A percentile compares a stretch with the other conserved stretches of the same genome.
Evolutionary conservation across 2,113 vertebrate genomes (phyloP).

Genomic region (Pteruthius melanotis): DNA sequence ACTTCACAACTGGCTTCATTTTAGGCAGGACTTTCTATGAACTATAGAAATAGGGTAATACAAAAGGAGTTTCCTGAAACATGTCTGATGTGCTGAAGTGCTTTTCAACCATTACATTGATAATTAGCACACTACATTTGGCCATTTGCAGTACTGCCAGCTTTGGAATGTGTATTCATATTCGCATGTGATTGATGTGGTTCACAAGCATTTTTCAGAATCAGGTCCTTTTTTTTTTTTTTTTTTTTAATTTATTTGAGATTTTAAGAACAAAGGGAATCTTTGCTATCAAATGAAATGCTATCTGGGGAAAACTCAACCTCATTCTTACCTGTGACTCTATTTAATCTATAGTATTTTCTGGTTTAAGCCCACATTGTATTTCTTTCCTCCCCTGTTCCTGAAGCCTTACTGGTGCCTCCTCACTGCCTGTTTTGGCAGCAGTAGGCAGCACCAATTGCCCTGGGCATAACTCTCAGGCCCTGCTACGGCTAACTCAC

Average conservation of each 20-base stretch:
- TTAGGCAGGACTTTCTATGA: neutral
- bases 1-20: neutral
- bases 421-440: neutral
- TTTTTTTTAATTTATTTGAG: neutral
- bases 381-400: neutral
- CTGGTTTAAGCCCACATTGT: neutral
- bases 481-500: neutral
- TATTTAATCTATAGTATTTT: neutral
- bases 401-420: neutral
- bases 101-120: neutral
- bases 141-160: neutral
- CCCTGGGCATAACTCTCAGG: neutral
- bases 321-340: neutral
- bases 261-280: neutral
- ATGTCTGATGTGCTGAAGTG: neutral
- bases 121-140: neutral
- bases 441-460: accelerated
- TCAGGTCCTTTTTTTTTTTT: neutral
- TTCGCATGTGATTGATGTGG: neutral
- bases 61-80: neutral
- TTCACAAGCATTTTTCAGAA: neutral
- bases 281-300: neutral
- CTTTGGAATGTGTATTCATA: neutral
- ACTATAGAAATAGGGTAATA: neutral
- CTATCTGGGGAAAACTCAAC: neutral